Evolutionary conservation across 1,140 invertebrate species (phyloP).

Genomic region (Ceratitis capitata): DNA sequence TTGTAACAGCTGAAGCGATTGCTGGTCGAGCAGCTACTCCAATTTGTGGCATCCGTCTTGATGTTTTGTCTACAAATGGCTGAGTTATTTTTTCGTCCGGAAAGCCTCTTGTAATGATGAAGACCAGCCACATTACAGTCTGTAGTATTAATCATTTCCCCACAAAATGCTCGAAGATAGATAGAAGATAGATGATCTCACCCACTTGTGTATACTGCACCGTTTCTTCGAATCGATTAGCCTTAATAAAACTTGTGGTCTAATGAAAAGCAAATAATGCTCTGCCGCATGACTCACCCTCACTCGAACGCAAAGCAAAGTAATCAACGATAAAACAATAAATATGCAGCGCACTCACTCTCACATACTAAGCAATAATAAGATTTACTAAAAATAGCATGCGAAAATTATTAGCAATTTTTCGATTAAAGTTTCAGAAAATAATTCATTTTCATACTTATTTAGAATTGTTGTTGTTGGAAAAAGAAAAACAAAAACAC

Average conservation of each 20-base stretch:
- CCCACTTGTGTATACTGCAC: background rate
- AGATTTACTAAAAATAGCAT: background rate
- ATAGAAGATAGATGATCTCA: background rate
- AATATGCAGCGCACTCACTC: background rate
- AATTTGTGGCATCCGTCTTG: too few species aligned
- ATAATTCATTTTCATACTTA: background rate
- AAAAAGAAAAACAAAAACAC: background rate
- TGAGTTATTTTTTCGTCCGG: too few species aligned
- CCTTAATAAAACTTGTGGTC: background rate
- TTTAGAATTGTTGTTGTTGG: background rate
- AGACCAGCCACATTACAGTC: background rate
- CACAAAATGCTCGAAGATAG: too few species aligned
- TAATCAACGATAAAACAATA: constrained; percentile 16
- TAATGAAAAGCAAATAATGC: constrained; percentile 21
- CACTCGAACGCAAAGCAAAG: background rate
- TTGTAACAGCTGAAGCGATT: too few species aligned
- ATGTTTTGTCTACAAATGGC: too few species aligned
- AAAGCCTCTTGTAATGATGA: too few species aligned
- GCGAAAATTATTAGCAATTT: background rate
- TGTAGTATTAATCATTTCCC: background rate
- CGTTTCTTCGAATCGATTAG: background rate
- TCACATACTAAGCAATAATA: background rate
- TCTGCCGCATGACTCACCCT: constrained; percentile 4
- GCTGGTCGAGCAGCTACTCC: too few species aligned
- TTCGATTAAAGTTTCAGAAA: constrained; percentile 14